Evolutionary conservation across 2,888 invertebrate genomes (phyloP).

Genomic region (Tanaodytes sp.): DNA sequence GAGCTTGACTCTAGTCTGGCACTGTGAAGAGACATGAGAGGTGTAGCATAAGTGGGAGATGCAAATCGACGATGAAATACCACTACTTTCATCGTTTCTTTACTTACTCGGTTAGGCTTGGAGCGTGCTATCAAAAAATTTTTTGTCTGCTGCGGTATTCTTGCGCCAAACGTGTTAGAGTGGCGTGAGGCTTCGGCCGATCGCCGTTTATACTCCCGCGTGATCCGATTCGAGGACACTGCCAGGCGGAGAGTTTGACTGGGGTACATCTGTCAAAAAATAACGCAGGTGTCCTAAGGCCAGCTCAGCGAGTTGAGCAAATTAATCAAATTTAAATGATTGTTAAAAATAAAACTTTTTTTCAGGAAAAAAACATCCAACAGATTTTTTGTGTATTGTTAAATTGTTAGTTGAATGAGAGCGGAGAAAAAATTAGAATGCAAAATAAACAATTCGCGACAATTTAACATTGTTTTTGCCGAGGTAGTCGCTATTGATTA

Average conservation of each 20-base stretch:
- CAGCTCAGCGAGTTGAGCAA: conserved; percentile 78
- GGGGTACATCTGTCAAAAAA: conserved; percentile 80
- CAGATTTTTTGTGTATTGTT: no score
- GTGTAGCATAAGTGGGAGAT: conserved; percentile 74
- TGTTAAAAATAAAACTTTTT: no score
- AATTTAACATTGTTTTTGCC: no score
- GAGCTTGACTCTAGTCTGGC: conserved; percentile 80
- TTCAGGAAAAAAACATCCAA: no score
- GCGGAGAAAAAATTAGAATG: no score
- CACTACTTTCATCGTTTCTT: conserved; percentile 6
- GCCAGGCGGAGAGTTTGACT: conserved; percentile 79
- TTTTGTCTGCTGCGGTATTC: conserved; percentile 68
- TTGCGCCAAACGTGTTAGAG: conserved; percentile 69
- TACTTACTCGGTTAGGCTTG: conserved; percentile 1
- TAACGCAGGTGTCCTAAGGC: conserved; percentile 79
- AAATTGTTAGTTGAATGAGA: no score
- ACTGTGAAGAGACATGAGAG: conserved; percentile 78
- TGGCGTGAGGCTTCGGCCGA: conserved; percentile 68
- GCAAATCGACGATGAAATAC: conserved; percentile 50
- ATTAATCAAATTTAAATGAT: no score
- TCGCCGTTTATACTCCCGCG: conserved; percentile 73
- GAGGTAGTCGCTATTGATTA: no score
- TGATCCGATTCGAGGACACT: conserved; percentile 77
- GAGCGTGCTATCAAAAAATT: conserved; percentile 64
- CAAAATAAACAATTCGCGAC: no score